phyloP scores from a whole-genome alignment of 1,140 invertebrate genomes.

The Ditylenchus dipsaci region DNA sequence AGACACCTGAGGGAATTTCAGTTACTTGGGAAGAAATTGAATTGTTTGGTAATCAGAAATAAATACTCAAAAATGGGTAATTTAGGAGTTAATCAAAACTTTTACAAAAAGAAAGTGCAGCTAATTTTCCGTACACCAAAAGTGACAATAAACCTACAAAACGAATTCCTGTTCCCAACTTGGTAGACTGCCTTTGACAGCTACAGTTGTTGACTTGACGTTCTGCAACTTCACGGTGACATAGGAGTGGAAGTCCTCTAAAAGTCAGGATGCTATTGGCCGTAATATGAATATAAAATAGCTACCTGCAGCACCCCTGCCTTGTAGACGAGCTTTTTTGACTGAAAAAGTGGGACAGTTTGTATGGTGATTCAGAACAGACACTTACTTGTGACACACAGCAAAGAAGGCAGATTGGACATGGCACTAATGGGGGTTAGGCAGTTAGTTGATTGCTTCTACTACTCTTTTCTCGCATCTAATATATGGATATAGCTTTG shows the following conservation, averaged over 20 bases:
- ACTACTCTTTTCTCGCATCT: no score
- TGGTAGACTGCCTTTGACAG: conserved; percentile 86
- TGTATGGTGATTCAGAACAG: neutral
- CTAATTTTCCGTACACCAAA: no score
- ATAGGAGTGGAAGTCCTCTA: conserved; percentile 67
- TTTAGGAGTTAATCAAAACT: no score
- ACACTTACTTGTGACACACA: neutral
- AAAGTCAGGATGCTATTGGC: conserved; percentile 11
- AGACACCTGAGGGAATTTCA: no score
- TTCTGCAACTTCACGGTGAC: conserved; percentile 92
- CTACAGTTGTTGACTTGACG: conserved; percentile 93
- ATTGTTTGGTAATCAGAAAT: no score
- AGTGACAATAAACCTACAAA: conserved; percentile 73
- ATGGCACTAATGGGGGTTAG: no score
- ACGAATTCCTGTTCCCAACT: conserved; percentile 97
- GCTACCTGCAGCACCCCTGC: conserved; percentile 21
- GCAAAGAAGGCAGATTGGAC: neutral
- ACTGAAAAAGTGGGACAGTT: conserved; percentile 28
- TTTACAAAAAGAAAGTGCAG: no score
- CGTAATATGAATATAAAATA: conserved; percentile 5
- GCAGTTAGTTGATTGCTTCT: no score
- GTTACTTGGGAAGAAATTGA: no score
- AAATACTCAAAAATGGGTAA: no score
- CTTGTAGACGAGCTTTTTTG: conserved; percentile 40
- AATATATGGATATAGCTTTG: no score